Base-by-base conservation (phyloP, 2,888 invertebrate genomes). In the Gastracanthus pulcherrimus region DNA sequence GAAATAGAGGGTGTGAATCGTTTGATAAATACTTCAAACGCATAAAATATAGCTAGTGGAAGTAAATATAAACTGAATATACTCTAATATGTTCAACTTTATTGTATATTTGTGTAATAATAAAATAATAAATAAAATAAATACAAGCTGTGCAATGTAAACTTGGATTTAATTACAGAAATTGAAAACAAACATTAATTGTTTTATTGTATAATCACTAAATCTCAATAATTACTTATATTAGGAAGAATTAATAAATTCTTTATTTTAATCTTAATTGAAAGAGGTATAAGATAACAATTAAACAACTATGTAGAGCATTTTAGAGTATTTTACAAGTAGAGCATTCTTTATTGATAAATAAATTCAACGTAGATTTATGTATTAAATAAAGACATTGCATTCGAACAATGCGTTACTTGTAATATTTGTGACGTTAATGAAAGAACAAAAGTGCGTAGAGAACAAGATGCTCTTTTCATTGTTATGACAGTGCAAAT, bases 401-500 rank as follows among this genome's bases (percentile, higher is more conserved):
- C 3, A 55, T 6, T 23, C 2, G 26, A 55, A 55, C n/a, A 55
- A 13, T 45, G 45, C 45, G 3, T 45, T 26, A 29, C n/a, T 62
- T 62, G 6, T 7, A 2, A 16, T 5, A 1, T 7, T 6, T 9
- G n/a, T 9, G n/a, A 34, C n/a, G 34, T 4, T 62, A 62, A 62
- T 62, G 62, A 62, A 34, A 34, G 34, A 13, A 62, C 29, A 38
- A 66, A 66, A 41, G 41, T 16, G 38, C 6, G 7, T 23, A 26
- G 29, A 34, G 9, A 16, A 41, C 41, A 23, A 66, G 29, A 66
- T 66, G 41, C 16, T 62, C 31, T 58, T 71, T 71, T 38, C 55
- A 55, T 60, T 41, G 19, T 41, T 60, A 29, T 31, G 26, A 66
- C 34, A 75, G 23, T 29, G 60, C 34, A 36, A 76, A 41, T 58